Percentiles rank a stretch among this genome's conserved stretches.
These are phyloP conservation scores for Dermochelys coriacea DNA, from an alignment of 2,797 vertebrate species.

Conservation along the genomic window DNA sequence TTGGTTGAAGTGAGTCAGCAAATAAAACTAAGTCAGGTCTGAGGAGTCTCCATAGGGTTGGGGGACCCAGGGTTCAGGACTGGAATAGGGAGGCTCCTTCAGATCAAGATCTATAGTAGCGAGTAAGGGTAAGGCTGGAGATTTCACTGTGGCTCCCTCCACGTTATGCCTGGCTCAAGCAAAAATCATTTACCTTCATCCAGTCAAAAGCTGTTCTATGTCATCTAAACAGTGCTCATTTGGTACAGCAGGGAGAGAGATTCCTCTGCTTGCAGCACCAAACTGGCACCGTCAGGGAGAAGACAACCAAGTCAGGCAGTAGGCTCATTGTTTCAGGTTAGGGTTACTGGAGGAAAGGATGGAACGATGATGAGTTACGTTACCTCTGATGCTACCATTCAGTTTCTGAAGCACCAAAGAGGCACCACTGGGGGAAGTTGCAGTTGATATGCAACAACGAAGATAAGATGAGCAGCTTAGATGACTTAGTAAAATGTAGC, in stretches of 20 bases:
- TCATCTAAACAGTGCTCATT: background rate
- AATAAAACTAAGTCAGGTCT: background rate
- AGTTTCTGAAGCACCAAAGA: background rate
- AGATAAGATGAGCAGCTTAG: background rate
- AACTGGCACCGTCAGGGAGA: background rate
- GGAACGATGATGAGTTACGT: background rate
- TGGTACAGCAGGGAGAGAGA: too few relatives aligned
- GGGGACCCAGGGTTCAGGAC: background rate
- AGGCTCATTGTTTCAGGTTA: background rate
- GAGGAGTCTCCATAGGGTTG: background rate
- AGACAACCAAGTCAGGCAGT: background rate
- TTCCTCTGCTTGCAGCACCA: background rate
- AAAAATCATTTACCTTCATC: background rate
- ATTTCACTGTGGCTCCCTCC: background rate
- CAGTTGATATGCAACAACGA: background rate
- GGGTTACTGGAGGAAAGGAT: background rate
- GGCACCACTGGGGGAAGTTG: background rate
- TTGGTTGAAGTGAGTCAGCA: background rate
- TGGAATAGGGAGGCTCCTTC: background rate
- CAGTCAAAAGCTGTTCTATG: background rate
- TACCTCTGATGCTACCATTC: background rate
- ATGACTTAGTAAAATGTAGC: background rate
- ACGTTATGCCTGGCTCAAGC: background rate
- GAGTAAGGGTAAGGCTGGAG: background rate
- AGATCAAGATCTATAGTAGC: background rate